A percentile compares a stretch with the other conserved stretches of the same genome.
Evolutionary conservation across 2,888 invertebrate genomes (phyloP).

Genomic region (Tryphoninae sp.): DNA sequence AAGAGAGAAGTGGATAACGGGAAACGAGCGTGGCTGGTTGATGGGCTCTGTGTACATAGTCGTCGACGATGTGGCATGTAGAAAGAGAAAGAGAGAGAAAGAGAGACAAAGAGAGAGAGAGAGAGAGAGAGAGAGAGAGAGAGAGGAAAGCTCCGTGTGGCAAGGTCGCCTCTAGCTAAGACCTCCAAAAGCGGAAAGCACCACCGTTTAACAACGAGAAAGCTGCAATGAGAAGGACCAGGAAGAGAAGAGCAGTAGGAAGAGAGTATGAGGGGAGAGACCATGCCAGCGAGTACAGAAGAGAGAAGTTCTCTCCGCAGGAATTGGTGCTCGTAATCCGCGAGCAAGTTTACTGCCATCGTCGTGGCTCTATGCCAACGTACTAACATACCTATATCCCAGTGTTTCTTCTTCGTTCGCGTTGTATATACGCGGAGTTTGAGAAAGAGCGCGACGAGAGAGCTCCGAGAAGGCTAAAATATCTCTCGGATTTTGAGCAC

Average conservation of each 20-base stretch:
- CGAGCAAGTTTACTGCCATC: slow-evolving; percentile 74
- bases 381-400: slow-evolving; percentile 32
- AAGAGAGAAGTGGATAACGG: slow-evolving; percentile 41
- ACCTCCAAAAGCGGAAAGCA: slow-evolving; percentile 52
- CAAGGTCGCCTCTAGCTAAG: slow-evolving; percentile 45
- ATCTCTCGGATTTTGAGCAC: slow-evolving; percentile 36
- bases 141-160: slow-evolving; percentile 7
- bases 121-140: slow-evolving; percentile 15
- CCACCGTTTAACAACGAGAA: slow-evolving; percentile 64
- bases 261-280: neutral
- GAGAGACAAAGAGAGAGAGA: too few relatives aligned
- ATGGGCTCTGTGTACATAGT: slow-evolving; percentile 43
- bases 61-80: slow-evolving; percentile 49
- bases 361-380: slow-evolving; percentile 73
- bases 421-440: slow-evolving; percentile 1
- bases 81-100: neutral
- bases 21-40: slow-evolving; percentile 41
- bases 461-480: slow-evolving; percentile 28
- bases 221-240: slow-evolving; percentile 57
- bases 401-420: slow-evolving; percentile 14
- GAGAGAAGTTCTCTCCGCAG: slow-evolving; percentile 68
- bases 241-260: slow-evolving; percentile 30
- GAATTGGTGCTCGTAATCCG: slow-evolving; percentile 72
- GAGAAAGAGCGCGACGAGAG: slow-evolving; percentile 37
- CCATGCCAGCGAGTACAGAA: slow-evolving; percentile 48